Percentiles rank a stretch among this genome's conserved stretches.
These are phyloP conservation scores for Rhimphoctona megacephalus DNA, from an alignment of 2,888 invertebrate genomes.

Conservation along the genomic window DNA sequence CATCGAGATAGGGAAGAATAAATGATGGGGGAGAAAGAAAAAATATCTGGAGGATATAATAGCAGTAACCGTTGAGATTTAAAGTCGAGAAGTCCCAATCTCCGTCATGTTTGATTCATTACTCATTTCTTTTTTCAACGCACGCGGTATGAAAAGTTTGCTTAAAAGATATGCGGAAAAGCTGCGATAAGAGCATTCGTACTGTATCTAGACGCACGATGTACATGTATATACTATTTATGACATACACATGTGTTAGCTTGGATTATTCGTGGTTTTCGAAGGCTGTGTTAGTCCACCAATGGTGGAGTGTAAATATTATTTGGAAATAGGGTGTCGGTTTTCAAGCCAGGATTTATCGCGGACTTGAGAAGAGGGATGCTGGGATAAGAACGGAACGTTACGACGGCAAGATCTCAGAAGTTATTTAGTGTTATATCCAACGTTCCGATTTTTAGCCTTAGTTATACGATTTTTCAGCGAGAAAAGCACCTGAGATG, in stretches of 20 bases:
- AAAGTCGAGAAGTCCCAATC: conserved; percentile 35
- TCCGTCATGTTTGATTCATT: conserved; percentile 35
- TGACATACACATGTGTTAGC: not conserved
- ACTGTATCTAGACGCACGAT: not conserved
- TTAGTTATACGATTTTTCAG: not conserved
- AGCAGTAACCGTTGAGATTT: conserved; percentile 2
- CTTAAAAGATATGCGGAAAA: conserved; percentile 3
- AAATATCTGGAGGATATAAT: conserved; percentile 28
- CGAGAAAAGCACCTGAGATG: not conserved
- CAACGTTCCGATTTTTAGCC: conserved; percentile 9
- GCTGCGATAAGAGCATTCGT: conserved; percentile 10
- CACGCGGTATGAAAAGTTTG: not conserved
- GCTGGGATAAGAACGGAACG: conserved; percentile 15
- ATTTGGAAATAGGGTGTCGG: conserved; percentile 30
- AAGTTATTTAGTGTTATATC: not conserved
- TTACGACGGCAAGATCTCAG: conserved; percentile 10
- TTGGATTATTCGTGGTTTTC: conserved; percentile 18
- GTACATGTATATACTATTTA: not conserved
- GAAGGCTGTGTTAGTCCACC: conserved; percentile 9
- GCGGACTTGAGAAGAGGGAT: conserved; percentile 18
- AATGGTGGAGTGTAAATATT: conserved; percentile 43
- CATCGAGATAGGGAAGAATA: conserved; percentile 5
- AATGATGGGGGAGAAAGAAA: conserved; percentile 3
- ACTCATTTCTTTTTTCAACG: conserved; percentile 23
- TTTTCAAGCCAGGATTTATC: conserved; percentile 45